Evolutionary conservation across 1,140 invertebrate genomes (phyloP), one percentile per base, ranked within the genome.

Genomic region (Brachystomella parvula): DNA sequence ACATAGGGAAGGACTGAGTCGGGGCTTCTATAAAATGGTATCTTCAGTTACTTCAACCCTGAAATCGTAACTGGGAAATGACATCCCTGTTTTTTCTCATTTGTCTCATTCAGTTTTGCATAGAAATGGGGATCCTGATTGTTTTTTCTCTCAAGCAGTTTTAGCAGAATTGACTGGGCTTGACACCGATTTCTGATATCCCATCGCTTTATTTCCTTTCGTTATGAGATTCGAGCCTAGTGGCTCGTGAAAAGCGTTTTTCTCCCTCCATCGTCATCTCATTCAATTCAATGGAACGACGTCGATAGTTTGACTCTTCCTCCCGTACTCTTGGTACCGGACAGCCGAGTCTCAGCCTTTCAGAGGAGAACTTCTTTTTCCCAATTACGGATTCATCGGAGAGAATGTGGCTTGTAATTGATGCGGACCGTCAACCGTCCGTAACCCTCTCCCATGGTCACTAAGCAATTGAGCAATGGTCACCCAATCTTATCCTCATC

Each of bases 161-260:
- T 31, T 64, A 6, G 35, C 19, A 32, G 32, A 29, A 33, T 58
- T 2, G 30, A 19, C 57, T 72, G 71, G 44, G 44, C 66, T 63
- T 72, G 71, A 72, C 71, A 72, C 65, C 49, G 44, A 31, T 57
- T 32, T 64, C 35, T 39, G 53, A 33, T 65, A 57, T 62, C 58
- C 44, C 64, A 68, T 65, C 35, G 39, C 66, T 56, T 63, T 66
- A 69, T 71, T 73, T 71, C 66, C 64, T 62, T 68, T 69, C 62
- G 66, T 73, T 73, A 71, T 71, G 71, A 73, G 71, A 73, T 71
- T 73, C 56, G 58, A 44, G 58, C 21, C 60, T 69, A 73, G 69
- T 73, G 68, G 69, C 29, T 71, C 66, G 71, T 70, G 66, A 73
- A 71, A 70, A 71, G 33, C 63, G 66, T 24, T 70, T 65, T 63